Conservation (phyloP, 2,888 invertebrate genomes). For the Epicampocera succincta region DNA sequence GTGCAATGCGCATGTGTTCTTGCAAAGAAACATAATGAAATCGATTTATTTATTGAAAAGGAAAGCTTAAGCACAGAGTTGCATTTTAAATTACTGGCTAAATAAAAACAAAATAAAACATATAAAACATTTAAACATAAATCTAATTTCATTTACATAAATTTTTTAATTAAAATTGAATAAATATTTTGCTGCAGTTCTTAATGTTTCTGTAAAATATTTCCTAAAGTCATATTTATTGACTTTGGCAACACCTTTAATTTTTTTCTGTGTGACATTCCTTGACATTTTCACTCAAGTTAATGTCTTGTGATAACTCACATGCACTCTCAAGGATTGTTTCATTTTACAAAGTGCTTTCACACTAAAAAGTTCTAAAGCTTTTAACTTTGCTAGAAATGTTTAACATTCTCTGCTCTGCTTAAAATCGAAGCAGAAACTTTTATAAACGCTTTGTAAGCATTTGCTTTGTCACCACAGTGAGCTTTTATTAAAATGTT, state of each 20-base stretch:
- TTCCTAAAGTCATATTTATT: not conserved
- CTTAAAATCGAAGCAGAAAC: too few relatives aligned
- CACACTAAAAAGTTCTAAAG: not conserved
- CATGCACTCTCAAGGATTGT: constrained; percentile 23
- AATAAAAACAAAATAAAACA: not conserved
- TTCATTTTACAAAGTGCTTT: not conserved
- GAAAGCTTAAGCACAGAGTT: constrained; percentile 53
- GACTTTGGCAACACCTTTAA: constrained; percentile 50
- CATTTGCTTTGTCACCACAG: too few relatives aligned
- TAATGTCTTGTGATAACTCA: constrained; percentile 9
- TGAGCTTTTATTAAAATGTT: too few relatives aligned
- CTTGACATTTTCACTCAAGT: constrained; percentile 59
- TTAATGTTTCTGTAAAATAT: not conserved
- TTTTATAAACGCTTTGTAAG: too few relatives aligned
- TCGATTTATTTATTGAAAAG: constrained; percentile 68
- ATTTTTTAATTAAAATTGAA: not conserved
- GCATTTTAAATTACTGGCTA: constrained; percentile 26
- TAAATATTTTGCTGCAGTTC: not conserved
- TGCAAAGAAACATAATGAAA: constrained; percentile 59
- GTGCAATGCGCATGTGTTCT: constrained; percentile 43
- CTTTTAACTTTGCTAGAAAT: not conserved
- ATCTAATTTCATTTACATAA: too few relatives aligned
- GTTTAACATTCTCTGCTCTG: too few relatives aligned
- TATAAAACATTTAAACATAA: too few relatives aligned
- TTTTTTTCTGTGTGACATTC: constrained; percentile 53